These are phyloP conservation scores for Halcyon senegalensis DNA, from an alignment of 2,113 vertebrate species.

Conservation along the genomic window DNA sequence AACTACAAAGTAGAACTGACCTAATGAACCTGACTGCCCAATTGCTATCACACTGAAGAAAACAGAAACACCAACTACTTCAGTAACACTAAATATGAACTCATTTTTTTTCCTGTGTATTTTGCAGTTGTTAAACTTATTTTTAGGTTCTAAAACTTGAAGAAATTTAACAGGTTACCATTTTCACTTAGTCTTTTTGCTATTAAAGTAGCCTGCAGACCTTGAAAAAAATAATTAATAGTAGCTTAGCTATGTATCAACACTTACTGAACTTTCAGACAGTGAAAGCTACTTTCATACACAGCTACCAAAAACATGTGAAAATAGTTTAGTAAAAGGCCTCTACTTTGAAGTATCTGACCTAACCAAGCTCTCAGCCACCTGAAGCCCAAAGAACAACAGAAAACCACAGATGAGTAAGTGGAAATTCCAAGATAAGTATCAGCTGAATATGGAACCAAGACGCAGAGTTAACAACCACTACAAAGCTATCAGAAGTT, in stretches of 20 bases:
- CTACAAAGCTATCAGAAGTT: neutral
- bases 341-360: neutral
- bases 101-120: neutral
- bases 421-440: neutral
- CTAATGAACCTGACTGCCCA: neutral
- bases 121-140: neutral
- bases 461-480: neutral
- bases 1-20: neutral
- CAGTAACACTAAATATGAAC: neutral
- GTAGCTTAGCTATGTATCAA: neutral
- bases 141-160: neutral
- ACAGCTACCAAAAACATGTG: neutral
- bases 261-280: neutral
- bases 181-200: neutral
- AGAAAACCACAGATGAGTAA: neutral
- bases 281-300: neutral
- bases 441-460: neutral
- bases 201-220: neutral
- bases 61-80: neutral
- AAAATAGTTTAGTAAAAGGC: neutral
- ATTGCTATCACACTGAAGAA: neutral
- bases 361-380: neutral
- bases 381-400: neutral
- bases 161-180: neutral
- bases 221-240: neutral